Conservation (phyloP, 2,113 vertebrate species). For the Chamaea fasciata region DNA sequence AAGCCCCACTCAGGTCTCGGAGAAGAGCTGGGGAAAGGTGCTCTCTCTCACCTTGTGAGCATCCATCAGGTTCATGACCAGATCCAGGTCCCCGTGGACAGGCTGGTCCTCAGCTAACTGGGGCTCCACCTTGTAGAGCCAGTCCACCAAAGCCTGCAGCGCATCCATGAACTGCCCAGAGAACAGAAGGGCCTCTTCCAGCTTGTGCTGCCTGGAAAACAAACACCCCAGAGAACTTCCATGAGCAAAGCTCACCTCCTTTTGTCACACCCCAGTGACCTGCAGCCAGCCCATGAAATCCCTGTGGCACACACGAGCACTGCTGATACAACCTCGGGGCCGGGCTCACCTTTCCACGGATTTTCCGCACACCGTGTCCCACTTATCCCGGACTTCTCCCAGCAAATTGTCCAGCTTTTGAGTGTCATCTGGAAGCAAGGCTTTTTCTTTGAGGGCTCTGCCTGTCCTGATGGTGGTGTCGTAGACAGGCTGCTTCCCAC, state of each 20-base stretch:
- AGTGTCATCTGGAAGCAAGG: conserved; percentile 84
- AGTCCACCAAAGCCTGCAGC: conserved; percentile 94
- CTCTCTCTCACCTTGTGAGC: conserved; percentile 87
- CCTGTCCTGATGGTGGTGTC: conserved; percentile 95
- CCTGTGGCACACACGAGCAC: rapidly evolving
- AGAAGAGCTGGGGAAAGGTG: background rate
- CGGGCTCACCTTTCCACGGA: conserved; percentile 90
- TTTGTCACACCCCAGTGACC: background rate
- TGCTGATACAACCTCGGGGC: rapidly evolving
- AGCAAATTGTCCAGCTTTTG: conserved; percentile 92
- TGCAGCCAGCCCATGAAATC: background rate
- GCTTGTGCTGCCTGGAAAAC: conserved; percentile 90
- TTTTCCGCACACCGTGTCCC: conserved; percentile 98
- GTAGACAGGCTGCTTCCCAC: conserved; percentile 96
- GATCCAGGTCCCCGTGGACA: conserved; percentile 93
- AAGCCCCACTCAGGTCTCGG: rapidly evolving
- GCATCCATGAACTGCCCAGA: conserved; percentile 98
- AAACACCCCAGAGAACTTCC: background rate
- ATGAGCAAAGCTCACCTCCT: background rate
- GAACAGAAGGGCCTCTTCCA: conserved; percentile 97
- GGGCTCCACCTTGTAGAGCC: conserved; percentile 95
- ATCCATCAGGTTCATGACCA: conserved; percentile 98
- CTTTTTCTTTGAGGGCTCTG: conserved; percentile 91
- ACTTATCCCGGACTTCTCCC: conserved; percentile 95
- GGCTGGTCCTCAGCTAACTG: conserved; percentile 94